Percentiles rank a stretch among this genome's conserved stretches.
Evolutionary conservation across 2,888 invertebrate species (phyloP).

Genomic region (Mesodorylaimus sp.): DNA sequence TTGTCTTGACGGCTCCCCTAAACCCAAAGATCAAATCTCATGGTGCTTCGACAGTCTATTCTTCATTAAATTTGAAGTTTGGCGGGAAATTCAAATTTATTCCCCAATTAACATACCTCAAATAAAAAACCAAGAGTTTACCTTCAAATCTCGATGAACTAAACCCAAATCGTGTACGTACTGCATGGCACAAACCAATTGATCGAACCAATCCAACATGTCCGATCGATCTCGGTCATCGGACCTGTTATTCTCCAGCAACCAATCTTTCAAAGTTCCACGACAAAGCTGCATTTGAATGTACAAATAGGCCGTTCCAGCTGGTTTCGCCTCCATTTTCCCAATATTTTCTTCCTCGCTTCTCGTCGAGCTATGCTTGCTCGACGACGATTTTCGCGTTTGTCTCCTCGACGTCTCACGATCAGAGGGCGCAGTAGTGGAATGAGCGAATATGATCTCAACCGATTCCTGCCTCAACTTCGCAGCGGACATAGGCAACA

Average conservation of each 20-base stretch:
- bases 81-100: no score
- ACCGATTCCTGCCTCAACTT: no score
- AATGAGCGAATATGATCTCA: not conserved
- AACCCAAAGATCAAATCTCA: no score
- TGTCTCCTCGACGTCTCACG: constrained; percentile 11
- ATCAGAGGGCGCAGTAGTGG: not conserved
- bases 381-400: not conserved
- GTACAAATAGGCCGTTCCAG: constrained; percentile 50
- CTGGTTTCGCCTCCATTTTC: not conserved
- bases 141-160: constrained; percentile 88
- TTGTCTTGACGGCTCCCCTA: no score
- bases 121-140: constrained; percentile 29
- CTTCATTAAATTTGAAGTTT: no score
- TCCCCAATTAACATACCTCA: no score
- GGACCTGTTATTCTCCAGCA: constrained; percentile 31
- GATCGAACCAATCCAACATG: constrained; percentile 44
- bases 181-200: constrained; percentile 80
- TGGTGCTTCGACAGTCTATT: no score
- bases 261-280: constrained; percentile 68
- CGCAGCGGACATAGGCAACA: no score
- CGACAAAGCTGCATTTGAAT: constrained; percentile 59
- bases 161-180: constrained; percentile 79
- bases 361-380: no score
- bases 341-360: no score
- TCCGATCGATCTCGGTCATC: constrained; percentile 8